Base-by-base conservation (phyloP, 2,888 invertebrate genomes). In the Ormyrus rosae region DNA sequence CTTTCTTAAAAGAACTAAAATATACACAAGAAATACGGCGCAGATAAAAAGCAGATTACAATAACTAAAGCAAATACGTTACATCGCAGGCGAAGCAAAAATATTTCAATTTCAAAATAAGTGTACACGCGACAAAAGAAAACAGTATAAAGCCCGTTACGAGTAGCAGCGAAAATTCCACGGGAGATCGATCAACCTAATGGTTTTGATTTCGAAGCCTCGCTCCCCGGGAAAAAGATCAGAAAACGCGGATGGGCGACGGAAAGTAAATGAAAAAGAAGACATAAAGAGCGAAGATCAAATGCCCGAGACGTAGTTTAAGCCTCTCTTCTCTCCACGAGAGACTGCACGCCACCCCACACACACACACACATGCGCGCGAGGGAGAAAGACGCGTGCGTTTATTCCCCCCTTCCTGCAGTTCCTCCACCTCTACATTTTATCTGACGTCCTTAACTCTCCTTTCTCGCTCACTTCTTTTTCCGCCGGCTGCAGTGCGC, bases 401-500 rank as follows among this genome's bases (percentile, higher is more conserved):
- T 69, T 56, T 58, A 48, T 46, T 48, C 13, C 48, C 3, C 9
- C 11, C 58, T 48, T 50, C 63, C 11, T 34, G 6, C 60, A 10
- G 10, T 3, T 51, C 9, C 19, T 7, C 55, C 5, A 34, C 53
- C 51, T 10, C 51, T 10, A 48, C 51, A 34, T 58, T 68, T 58
- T 69, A 56, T 69, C 69, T 13, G 48, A 69, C 58, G 68, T 69
- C 58, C 13, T 69, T 58, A 56, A 69, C 69, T 69, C 58, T 58
- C 13, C 45, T 51, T 9, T 13, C 60, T 68, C 68, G 56, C 45
- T 67, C 53, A 10, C 67, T 56, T 45, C n/a, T 68, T 45, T 56
- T 68, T 19, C 55, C 45, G 55, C 6, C 55, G 55, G 10, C 34
- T 34, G 34, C 34, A 34, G 34, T 4, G 34, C 34, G 34, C 34